A percentile compares a stretch with the other conserved stretches of the same genome.
Conservation (phyloP, 2,113 vertebrate genomes). For the Silurus glanis region DNA sequence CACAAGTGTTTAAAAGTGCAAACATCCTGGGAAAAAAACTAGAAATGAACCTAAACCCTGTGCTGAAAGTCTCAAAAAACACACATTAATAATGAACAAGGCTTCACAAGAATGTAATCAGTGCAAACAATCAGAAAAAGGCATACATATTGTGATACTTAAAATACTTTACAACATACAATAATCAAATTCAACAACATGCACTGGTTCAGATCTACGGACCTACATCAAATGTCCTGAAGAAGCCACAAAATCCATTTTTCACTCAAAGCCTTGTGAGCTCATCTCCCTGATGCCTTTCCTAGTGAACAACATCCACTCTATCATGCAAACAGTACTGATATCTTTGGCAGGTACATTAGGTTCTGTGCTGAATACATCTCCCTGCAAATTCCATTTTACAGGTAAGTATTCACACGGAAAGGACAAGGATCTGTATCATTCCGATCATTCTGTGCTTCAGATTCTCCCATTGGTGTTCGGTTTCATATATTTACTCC, state of each 20-base stretch:
- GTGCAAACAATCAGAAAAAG: not conserved
- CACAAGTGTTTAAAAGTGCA: not conserved
- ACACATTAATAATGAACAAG: not conserved
- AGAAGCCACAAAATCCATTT: not conserved
- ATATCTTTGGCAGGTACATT: conserved; percentile 2
- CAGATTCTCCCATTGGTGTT: not conserved
- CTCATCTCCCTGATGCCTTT: not conserved
- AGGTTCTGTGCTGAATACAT: not conserved
- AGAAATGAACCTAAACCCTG: not conserved
- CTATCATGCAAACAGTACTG: not conserved
- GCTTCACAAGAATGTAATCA: not conserved
- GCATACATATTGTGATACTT: not conserved
- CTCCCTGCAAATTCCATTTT: not conserved
- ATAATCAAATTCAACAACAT: too few species aligned
- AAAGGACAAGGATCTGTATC: not conserved
- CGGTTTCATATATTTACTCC: not conserved
- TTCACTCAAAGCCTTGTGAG: not conserved
- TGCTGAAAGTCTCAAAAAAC: not conserved
- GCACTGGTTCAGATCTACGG: not conserved
- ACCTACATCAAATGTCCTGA: not conserved
- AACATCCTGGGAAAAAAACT: not conserved
- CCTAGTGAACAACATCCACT: conserved; percentile 1
- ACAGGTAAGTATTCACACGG: conserved; percentile 21
- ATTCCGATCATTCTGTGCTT: not conserved
- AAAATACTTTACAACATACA: not conserved